Base-by-base conservation (phyloP, 1,140 invertebrate species). In the Aphaenogaster ashmeadi region DNA sequence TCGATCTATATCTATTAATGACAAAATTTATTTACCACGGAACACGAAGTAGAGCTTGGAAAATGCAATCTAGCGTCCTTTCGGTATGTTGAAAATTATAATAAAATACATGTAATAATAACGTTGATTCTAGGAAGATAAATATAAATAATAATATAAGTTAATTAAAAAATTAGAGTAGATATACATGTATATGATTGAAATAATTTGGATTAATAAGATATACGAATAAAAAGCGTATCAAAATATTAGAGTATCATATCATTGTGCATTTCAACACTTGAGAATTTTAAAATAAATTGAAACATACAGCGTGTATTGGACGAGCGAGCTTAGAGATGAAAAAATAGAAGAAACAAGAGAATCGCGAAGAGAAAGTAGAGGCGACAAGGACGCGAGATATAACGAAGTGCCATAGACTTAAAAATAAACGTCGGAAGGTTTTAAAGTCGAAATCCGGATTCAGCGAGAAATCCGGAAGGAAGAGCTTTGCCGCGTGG, bases 361-460 rank as follows among this genome's bases (percentile, higher is more conserved):
- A 67, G 50, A 88, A 21, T 81, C 69, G 41, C 66, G 47, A 13
- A 21, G 44, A 56, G 13, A 56, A 58, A 21, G 27, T 27, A 27
- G n/a, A 27, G 50, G 8, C n/a, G 33, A 77, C 56, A 18, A 85
- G 33, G 21, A 36, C 4, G 27, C 11, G n/a, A 78, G n/a, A 78
- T 80, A 85, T 77, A 78, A 78, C 67, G 27, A 88, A 75, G 47
- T 64, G 52, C 8, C 60, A 50, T 33, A 47, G 41, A 58, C 56
- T 33, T 78, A 86, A 87, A 66, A 36, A 58, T 56, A 71, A 54
- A 87, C 13, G 21, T 52, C n/a, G 62, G 27, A 58, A 36, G 44
- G 66, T 64, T 87, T 67, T 52, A 71, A 81, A 87, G 58, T 83
- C 44, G 15, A 69, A 72, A 69, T 83, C 66, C 47, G 52, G 64